Evolutionary conservation across 2,113 vertebrate genomes (phyloP).

Genomic region (Oncorhynchus keta): DNA sequence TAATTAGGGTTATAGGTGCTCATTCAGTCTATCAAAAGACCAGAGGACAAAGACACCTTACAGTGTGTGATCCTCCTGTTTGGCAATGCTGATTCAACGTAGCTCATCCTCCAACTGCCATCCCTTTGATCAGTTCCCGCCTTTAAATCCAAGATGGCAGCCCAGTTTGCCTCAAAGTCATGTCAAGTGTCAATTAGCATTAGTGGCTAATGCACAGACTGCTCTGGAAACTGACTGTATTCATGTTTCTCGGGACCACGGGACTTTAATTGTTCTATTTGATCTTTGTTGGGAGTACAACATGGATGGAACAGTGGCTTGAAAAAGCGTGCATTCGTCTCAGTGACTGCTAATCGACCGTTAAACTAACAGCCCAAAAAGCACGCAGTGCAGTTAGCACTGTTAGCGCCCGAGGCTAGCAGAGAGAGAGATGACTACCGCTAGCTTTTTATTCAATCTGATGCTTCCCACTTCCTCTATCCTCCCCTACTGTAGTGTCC

Average conservation of each 20-base stretch:
- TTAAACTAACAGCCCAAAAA: constrained; percentile 28
- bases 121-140: constrained; percentile 23
- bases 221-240: constrained; percentile 12
- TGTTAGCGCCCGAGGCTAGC: constrained; percentile 27
- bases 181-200: constrained; percentile 44
- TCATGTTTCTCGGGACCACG: constrained; percentile 38
- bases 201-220: constrained; percentile 11
- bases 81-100: constrained; percentile 20
- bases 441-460: constrained; percentile 12
- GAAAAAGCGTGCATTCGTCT: background rate
- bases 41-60: constrained; percentile 17
- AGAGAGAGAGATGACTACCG: constrained; percentile 19
- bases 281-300: constrained; percentile 40
- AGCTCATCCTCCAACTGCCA: constrained; percentile 11
- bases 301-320: constrained; percentile 32
- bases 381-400: constrained; percentile 12
- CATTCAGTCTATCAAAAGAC: background rate
- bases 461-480: constrained; percentile 14
- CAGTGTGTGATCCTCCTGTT: constrained; percentile 4
- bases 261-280: constrained; percentile 48
- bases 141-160: constrained; percentile 15
- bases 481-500: constrained; percentile 6
- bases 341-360: constrained; percentile 44
- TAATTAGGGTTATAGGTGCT: background rate
- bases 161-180: constrained; percentile 25